Conservation (phyloP, 2,888 invertebrate species). For the Agrotis clavis region DNA sequence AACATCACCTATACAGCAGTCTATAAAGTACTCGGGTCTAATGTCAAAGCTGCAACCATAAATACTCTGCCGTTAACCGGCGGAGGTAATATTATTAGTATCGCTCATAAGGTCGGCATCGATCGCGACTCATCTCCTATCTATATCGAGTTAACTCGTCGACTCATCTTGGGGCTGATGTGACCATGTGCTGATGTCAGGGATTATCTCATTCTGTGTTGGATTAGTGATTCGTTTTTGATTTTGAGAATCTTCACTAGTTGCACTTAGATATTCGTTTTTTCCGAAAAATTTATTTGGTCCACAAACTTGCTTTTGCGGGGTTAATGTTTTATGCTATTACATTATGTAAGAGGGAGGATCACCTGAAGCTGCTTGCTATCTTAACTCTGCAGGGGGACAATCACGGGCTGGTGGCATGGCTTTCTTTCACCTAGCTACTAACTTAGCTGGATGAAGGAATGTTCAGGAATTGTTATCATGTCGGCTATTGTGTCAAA, state of each 20-base stretch:
- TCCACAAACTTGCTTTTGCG: not conserved
- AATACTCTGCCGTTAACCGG: slow-evolving; percentile 19
- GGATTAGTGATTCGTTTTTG: not conserved
- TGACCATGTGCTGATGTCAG: slow-evolving; percentile 14
- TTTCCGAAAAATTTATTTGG: too few species aligned
- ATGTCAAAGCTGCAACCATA: slow-evolving; percentile 31
- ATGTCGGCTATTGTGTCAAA: too few species aligned
- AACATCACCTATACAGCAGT: not conserved
- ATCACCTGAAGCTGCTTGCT: too few species aligned
- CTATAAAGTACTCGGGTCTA: not conserved
- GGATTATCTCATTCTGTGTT: slow-evolving; percentile 21
- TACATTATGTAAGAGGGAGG: too few species aligned
- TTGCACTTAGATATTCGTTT: not conserved
- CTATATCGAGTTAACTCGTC: slow-evolving; percentile 4
- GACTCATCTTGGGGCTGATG: slow-evolving; percentile 10
- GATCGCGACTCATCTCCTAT: slow-evolving; percentile 20
- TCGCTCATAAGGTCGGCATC: slow-evolving; percentile 36
- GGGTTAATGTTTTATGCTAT: not conserved
- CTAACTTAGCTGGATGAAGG: too few species aligned
- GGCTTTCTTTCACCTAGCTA: too few species aligned
- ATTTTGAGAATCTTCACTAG: not conserved
- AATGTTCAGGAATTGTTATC: too few species aligned
- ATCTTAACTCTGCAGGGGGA: too few species aligned
- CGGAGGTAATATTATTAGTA: slow-evolving; percentile 36
- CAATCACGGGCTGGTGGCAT: too few species aligned